These are phyloP conservation scores for Amazona guildingii DNA, from an alignment of 2,113 vertebrate genomes.

Conservation along the genomic window DNA sequence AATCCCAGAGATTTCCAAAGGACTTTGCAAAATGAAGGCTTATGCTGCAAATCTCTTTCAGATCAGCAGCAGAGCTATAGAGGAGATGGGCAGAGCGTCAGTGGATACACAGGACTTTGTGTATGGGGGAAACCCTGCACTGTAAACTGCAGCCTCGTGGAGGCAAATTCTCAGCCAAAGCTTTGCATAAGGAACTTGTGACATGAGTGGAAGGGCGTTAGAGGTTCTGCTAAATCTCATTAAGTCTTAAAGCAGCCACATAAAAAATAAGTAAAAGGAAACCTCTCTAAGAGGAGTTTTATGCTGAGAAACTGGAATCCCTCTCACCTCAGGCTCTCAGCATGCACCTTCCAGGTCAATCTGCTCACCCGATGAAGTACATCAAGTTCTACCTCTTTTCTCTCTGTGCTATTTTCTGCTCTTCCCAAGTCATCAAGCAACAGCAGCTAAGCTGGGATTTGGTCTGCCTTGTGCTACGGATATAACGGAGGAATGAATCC, in stretches of 20 bases:
- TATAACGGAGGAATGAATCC: not conserved
- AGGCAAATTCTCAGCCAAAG: not conserved
- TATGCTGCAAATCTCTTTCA: not conserved
- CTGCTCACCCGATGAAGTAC: not conserved
- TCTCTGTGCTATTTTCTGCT: not conserved
- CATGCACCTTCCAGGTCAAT: not conserved
- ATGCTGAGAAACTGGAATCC: not conserved
- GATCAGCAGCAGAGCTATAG: not conserved
- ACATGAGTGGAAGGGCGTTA: not conserved
- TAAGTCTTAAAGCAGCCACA: not conserved
- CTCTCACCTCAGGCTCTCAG: not conserved
- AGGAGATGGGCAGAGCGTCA: not conserved
- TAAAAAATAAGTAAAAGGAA: not conserved
- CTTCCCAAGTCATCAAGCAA: not conserved
- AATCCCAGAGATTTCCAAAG: not conserved
- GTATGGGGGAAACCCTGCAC: no score
- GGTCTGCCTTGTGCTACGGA: not conserved
- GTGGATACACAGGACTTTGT: not conserved
- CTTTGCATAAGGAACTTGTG: accelerated
- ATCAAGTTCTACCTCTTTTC: not conserved
- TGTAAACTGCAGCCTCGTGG: not conserved
- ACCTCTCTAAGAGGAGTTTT: conserved; percentile 13
- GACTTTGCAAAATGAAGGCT: not conserved
- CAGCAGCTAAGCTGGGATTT: not conserved
- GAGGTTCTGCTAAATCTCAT: not conserved